phyloP scores from a whole-genome alignment of 2,888 invertebrate genomes.

The Drosophila bunnanda region DNA sequence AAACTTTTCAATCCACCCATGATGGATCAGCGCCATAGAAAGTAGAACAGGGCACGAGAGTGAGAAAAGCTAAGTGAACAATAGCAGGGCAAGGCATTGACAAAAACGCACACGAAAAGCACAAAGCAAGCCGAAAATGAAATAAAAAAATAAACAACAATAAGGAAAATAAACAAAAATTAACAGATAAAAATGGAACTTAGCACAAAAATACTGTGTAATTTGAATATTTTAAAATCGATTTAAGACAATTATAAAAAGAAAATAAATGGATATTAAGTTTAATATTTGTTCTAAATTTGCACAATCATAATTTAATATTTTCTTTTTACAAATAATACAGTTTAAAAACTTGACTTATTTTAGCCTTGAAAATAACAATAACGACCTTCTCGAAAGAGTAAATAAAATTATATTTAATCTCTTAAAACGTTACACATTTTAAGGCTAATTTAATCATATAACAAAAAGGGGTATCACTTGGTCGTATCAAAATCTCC shows the following conservation, averaged over 20 bases:
- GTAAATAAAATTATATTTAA: background rate
- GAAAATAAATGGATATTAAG: too few relatives aligned
- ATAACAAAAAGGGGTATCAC: background rate
- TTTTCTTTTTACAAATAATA: background rate
- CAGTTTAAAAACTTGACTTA: background rate
- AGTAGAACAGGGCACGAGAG: slow-evolving; percentile 65
- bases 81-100: slow-evolving; percentile 42
- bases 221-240: background rate
- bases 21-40: slow-evolving; percentile 63
- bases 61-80: slow-evolving; percentile 37
- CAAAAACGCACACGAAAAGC: slow-evolving; percentile 26
- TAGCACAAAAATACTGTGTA: slow-evolving; percentile 12
- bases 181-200: slow-evolving; percentile 43
- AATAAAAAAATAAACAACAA: slow-evolving; percentile 25
- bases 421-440: background rate
- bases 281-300: background rate
- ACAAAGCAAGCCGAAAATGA: slow-evolving; percentile 39
- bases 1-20: slow-evolving; percentile 64
- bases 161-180: slow-evolving; percentile 35
- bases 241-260: background rate
- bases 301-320: background rate
- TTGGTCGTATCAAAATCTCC: background rate
- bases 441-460: background rate
- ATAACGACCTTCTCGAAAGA: background rate
- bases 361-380: background rate